These are phyloP conservation scores for Eristalis arbustorum DNA, from an alignment of 2,888 invertebrate species.

Conservation along the genomic window DNA sequence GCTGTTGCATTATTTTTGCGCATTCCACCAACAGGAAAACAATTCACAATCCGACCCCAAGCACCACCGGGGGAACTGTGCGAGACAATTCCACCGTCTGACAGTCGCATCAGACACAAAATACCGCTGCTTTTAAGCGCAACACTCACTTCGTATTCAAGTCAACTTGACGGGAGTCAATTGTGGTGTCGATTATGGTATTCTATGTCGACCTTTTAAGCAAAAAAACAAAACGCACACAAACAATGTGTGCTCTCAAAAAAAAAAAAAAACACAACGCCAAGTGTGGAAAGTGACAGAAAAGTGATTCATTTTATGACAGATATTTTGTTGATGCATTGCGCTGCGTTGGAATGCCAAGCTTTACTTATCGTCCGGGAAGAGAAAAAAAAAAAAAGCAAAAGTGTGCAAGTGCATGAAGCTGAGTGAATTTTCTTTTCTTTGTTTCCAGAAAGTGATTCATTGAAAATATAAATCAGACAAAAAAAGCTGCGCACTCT, in stretches of 20 bases:
- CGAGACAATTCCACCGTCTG: constrained; percentile 45
- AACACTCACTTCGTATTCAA: constrained; percentile 52
- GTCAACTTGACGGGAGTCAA: constrained; percentile 52
- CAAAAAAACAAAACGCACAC: background rate
- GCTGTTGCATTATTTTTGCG: constrained; percentile 35
- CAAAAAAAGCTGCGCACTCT: background rate
- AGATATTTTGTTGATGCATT: constrained; percentile 6
- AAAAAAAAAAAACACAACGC: background rate
- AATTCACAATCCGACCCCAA: constrained; percentile 40
- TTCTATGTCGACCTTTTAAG: constrained; percentile 32
- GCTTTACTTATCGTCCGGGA: constrained; percentile 1
- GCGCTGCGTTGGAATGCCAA: background rate
- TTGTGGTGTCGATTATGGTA: constrained; percentile 58
- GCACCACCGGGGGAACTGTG: constrained; percentile 10
- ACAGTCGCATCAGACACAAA: background rate
- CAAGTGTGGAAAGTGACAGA: constrained; percentile 32
- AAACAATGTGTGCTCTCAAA: background rate
- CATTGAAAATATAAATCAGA: background rate
- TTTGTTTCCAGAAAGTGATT: constrained; percentile 13
- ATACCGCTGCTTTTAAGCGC: constrained; percentile 27
- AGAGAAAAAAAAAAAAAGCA: background rate
- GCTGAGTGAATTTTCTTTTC: background rate
- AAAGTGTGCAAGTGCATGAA: background rate
- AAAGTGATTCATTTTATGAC: constrained; percentile 41
- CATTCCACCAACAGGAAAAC: constrained; percentile 42